These are phyloP conservation scores for Drosophila koepferae DNA, from an alignment of 2,888 invertebrate genomes.

Conservation along the genomic window DNA sequence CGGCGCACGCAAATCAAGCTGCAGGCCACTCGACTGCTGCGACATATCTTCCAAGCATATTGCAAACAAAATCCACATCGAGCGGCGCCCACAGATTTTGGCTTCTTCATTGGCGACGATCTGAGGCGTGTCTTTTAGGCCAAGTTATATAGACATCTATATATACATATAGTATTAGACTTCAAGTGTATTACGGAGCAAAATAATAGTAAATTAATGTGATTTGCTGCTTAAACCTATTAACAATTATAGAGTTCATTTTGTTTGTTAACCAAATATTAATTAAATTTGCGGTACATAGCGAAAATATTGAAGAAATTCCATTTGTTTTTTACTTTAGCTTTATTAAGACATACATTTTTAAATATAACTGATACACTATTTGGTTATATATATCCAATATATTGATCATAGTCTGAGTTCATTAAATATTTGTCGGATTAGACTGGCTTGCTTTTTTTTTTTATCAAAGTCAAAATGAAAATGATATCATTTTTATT, in stretches of 20 bases:
- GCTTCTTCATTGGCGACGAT: constrained; percentile 77
- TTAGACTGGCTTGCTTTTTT: no score
- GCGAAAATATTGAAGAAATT: constrained; percentile 5
- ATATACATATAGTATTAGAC: constrained; percentile 29
- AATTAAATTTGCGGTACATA: constrained; percentile 35
- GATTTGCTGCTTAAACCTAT: constrained; percentile 54
- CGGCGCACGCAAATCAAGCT: constrained; percentile 76
- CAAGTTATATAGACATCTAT: constrained; percentile 16
- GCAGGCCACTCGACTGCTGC: constrained; percentile 68
- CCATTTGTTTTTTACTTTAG: background rate
- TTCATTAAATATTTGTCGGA: no score
- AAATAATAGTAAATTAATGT: constrained; percentile 52
- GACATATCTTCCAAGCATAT: constrained; percentile 83
- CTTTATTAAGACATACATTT: background rate
- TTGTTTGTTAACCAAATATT: constrained; percentile 49
- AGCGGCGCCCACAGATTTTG: constrained; percentile 80
- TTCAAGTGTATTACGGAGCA: constrained; percentile 27
- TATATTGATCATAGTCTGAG: background rate
- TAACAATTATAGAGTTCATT: constrained; percentile 41
- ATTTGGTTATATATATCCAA: background rate
- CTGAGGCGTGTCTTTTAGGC: constrained; percentile 53
- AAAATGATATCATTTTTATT: no score
- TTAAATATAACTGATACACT: background rate
- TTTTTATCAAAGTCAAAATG: no score
- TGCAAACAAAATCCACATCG: constrained; percentile 83